A percentile compares a stretch with the other conserved stretches of the same genome.
Conservation (phyloP, 1,140 invertebrate genomes). For the Bombus sibiricus region DNA sequence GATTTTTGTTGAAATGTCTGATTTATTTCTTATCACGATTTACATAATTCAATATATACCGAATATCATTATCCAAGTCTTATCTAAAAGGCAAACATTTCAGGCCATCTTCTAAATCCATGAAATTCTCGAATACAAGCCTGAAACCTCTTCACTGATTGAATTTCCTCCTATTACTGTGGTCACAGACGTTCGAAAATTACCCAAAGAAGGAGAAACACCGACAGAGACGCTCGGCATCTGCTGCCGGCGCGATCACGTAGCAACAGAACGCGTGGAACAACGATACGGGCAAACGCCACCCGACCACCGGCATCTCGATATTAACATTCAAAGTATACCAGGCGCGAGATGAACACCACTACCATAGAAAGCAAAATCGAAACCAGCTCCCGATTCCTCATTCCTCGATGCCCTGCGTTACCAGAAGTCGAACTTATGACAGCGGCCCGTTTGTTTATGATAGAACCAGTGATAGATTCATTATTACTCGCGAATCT, state of each 20-base stretch:
- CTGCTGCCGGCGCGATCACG: constrained; percentile 17
- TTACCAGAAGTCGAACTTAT: constrained; percentile 4
- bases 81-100: not conserved
- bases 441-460: constrained; percentile 45
- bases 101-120: not conserved
- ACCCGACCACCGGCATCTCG: not conserved
- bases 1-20: no score
- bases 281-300: not conserved
- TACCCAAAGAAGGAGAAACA: not conserved
- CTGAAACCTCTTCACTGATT: not conserved
- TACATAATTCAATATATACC: no score
- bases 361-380: not conserved
- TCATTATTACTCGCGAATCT: constrained; percentile 77
- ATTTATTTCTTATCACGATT: no score
- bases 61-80: no score
- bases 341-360: not conserved
- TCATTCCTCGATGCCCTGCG: not conserved
- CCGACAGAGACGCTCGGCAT: not conserved
- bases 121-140: not conserved
- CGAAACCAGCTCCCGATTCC: not conserved
- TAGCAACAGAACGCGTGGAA: not conserved
- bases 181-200: not conserved
- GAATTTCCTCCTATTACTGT: not conserved
- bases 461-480: constrained; percentile 71
- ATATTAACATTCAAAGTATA: constrained; percentile 38